Conservation (phyloP, 2,113 vertebrate species). For the Telmatochromis sp. region DNA sequence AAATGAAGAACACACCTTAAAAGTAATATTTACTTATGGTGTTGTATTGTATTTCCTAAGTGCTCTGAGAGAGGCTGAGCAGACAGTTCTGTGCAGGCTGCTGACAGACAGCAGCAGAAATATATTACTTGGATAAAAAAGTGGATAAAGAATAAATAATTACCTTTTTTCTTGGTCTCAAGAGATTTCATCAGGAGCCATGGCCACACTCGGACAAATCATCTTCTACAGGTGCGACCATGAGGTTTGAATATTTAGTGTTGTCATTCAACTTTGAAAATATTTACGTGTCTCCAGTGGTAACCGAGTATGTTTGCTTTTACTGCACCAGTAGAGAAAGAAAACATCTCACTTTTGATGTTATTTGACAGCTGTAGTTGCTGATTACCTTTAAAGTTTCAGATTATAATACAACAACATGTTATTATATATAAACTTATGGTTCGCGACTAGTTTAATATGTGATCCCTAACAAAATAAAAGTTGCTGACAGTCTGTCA, state of each 20-base stretch:
- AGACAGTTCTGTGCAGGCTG: neutral
- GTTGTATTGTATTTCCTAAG: neutral
- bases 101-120: neutral
- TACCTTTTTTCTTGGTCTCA: accelerated
- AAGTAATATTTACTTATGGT: conserved; percentile 51
- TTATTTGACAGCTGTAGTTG: neutral
- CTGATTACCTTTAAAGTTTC: neutral
- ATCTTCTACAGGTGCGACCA: conserved; percentile 37
- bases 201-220: conserved; percentile 37
- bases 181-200: neutral
- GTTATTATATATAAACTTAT: neutral
- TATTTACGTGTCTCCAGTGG: neutral
- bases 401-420: neutral
- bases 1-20: conserved; percentile 26
- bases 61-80: neutral
- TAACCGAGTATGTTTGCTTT: neutral
- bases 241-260: neutral
- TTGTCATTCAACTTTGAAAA: neutral
- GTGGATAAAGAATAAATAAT: neutral
- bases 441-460: accelerated
- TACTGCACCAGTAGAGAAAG: neutral
- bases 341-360: neutral
- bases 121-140: neutral
- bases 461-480: neutral
- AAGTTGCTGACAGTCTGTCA: neutral